Base-by-base conservation (phyloP, 1,140 invertebrate genomes). In the Mercenaria mercenaria region DNA sequence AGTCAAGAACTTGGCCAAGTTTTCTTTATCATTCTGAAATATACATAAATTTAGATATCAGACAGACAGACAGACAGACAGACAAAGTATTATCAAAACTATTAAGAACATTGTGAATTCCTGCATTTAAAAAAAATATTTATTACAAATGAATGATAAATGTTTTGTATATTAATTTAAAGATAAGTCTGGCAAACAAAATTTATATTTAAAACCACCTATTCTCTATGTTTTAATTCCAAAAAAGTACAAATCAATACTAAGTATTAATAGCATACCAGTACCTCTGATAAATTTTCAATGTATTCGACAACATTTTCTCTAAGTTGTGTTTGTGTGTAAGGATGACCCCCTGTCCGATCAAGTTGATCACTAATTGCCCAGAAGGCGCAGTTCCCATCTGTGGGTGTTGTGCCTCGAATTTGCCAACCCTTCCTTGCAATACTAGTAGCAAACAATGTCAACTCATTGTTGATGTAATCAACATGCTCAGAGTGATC, bases 331-430 rank as follows among this genome's bases (percentile, higher is more conserved):
- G 43, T 64, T 32, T 72, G 82, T 18, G 64, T 84, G 26, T 50
- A 23, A 11, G 2, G 18, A 18, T 39, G 1, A 10, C 37, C 41
- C 64, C 67, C 11, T 15, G 15, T 3, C 13, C 8, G 6, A 52
- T 84, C 82, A 11, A 84, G 34, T n/a, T 84, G 82, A 39, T 84
- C 82, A 39, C 61, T 72, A 10, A 84, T 29, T 26, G 64, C 61
- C 82, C 82, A 84, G 37, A 84, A 84, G 47, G 32, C 69, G 29
- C 82, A 72, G 34, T 84, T 84, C 8, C 82, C 82, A 37, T 84
- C 82, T 47, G 32, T 29, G 13, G 82, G 82, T 4, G 82, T 84
- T 15, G 34, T 37, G 20, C 61, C 64, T 72, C 67, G 61, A 74
- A 69, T 72, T 26, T 74, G 2, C 59, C 59, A 84, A 20, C 59